phyloP scores from a whole-genome alignment of 37 sponge, comb jelly and placozoan species.

The Dysidea cf. avara region DNA sequence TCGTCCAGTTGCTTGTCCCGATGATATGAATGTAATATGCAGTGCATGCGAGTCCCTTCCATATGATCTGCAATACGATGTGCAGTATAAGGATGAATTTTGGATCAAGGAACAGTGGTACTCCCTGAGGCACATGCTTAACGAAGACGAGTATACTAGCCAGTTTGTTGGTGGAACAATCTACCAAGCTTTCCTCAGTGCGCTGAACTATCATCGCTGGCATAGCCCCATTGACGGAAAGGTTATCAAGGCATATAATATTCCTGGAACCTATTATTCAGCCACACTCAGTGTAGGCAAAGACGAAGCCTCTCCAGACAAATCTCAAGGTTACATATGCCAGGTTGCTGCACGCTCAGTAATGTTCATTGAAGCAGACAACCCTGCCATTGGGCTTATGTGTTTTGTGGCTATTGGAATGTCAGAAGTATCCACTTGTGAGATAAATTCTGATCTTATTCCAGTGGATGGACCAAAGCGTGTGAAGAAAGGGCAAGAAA shows the following conservation, averaged over 20 bases:
- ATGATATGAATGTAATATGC: neutral
- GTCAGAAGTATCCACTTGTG: constrained; percentile 48
- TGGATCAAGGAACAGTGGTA: constrained; percentile 15
- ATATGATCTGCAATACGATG: neutral
- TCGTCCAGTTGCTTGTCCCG: neutral
- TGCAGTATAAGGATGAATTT: neutral
- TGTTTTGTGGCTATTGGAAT: constrained; percentile 51
- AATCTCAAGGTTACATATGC: constrained; percentile 36
- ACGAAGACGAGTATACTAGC: neutral
- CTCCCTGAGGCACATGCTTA: constrained; percentile 31
- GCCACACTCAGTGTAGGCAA: neutral
- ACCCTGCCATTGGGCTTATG: constrained; percentile 45
- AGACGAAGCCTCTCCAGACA: constrained; percentile 9
- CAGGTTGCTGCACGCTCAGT: constrained; percentile 43
- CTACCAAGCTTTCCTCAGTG: constrained; percentile 58
- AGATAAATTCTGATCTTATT: constrained; percentile 13
- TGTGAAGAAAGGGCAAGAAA: constrained; percentile 37
- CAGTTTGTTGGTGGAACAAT: constrained; percentile 51
- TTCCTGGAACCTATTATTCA: constrained; percentile 39
- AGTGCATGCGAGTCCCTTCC: constrained; percentile 8
- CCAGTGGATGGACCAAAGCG: constrained; percentile 5
- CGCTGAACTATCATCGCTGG: constrained; percentile 56
- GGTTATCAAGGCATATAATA: constrained; percentile 22
- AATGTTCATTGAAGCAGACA: constrained; percentile 46
- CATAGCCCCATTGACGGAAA: constrained; percentile 57